phyloP scores from a whole-genome alignment of 2,888 invertebrate species.

The Melanostoma mellinum region DNA sequence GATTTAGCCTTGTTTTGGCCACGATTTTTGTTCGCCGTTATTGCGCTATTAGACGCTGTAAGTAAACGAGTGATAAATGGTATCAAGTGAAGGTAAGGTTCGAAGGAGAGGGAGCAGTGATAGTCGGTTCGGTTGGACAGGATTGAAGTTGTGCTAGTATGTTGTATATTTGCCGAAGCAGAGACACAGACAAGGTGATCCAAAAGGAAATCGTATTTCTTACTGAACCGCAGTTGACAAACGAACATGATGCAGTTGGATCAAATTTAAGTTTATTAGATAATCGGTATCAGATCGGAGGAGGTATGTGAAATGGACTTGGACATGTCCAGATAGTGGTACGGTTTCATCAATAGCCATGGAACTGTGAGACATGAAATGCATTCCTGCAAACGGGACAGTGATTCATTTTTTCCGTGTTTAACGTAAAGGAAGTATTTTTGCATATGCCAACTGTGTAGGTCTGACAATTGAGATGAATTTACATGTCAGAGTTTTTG shows the following conservation, averaged over 20 bases:
- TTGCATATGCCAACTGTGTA: not conserved
- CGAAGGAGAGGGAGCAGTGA: conserved; percentile 16
- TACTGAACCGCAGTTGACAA: conserved; percentile 54
- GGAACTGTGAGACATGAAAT: conserved; percentile 16
- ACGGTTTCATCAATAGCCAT: not conserved
- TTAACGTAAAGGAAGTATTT: conserved; percentile 57
- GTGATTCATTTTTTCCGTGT: conserved; percentile 36
- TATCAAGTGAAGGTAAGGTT: not conserved
- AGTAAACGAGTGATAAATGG: conserved; percentile 58
- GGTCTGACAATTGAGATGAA: no score
- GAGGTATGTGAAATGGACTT: conserved; percentile 46
- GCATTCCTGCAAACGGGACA: conserved; percentile 32
- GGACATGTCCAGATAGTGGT: conserved; percentile 29
- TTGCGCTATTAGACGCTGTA: conserved; percentile 60
- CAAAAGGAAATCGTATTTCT: conserved; percentile 49
- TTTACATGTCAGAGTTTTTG: no score
- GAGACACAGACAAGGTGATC: conserved; percentile 65
- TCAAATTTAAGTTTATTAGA: conserved; percentile 71
- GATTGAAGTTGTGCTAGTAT: not conserved
- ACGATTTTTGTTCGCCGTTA: conserved; percentile 62
- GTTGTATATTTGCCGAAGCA: conserved; percentile 3
- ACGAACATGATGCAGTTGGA: conserved; percentile 70
- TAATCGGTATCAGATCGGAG: conserved; percentile 60
- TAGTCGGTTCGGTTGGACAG: conserved; percentile 4
- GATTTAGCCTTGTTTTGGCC: conserved; percentile 69